Base-by-base conservation (phyloP, 2,797 vertebrate genomes). In the Microhierax caerulescens region DNA sequence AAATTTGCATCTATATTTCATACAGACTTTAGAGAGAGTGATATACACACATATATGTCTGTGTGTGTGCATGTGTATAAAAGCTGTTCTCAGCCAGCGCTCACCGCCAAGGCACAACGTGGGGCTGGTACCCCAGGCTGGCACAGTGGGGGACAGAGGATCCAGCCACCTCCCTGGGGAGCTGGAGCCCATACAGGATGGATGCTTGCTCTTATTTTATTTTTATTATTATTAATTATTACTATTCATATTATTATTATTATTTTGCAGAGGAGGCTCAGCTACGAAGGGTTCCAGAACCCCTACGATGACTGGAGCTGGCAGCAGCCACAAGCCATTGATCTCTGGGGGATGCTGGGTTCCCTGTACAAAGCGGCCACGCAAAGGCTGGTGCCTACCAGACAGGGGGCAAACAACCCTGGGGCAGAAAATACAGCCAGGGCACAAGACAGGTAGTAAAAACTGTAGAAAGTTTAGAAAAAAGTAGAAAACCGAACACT, bases 271-370 rank as follows among this genome's bases (percentile, higher is more conserved):
- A 69, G 36, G 22, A 93, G 32, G 8, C 47, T 11, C n/a, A 76
- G 64, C 74, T 73, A 57, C 70, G 95, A 87, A 86, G 63, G 28
- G 12, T 63, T 96, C 83, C 28, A 48, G 83, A 48, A 76, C 67
- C 90, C 77, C 90, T 65, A 79, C 74, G 75, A 7, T 45, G 30
- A 24, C 77, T 32, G 67, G 56, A 81, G 69, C 37, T 69, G 88
- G 85, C 68, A 95, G 85, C 47, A 85, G 59, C 69, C 87, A 30
- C 45, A 28, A 84, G 68, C 7, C 88, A 53, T 53, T 75, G 81
- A 88, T 94, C 63, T 80, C 84, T 3, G 17, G 59, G 43, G 34
- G 51, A 79, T 3, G 10, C 48, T 75, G 85, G 48, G 7, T 75
- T 89, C 60, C 89, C 81, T 56, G 23, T 7, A 28, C 47, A 54